Conservation (phyloP, 1,140 invertebrate genomes). For the Tenebrio molitor region DNA sequence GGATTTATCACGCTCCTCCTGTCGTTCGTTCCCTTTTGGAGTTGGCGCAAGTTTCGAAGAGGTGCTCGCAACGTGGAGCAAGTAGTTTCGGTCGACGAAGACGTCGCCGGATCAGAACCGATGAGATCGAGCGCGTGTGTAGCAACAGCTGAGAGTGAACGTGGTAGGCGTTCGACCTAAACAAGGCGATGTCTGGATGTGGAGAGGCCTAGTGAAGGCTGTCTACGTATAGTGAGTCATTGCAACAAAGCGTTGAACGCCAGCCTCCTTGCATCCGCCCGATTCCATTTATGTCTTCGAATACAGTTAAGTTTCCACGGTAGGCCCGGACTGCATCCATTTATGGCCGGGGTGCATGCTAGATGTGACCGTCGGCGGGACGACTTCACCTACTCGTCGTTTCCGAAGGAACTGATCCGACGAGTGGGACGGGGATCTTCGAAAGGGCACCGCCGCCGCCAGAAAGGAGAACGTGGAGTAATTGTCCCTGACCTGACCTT, state of each 20-base stretch:
- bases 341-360: slow-evolving; percentile 8
- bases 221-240: slow-evolving; percentile 44
- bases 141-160: slow-evolving; percentile 48
- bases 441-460: no score
- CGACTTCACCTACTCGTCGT: no score
- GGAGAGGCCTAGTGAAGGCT: slow-evolving; percentile 48
- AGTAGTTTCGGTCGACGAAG: no score
- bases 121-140: slow-evolving; percentile 13
- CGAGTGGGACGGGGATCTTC: no score
- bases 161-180: slow-evolving; percentile 47
- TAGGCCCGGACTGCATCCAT: neutral
- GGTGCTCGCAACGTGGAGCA: no score
- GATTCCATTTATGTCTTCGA: slow-evolving; percentile 39
- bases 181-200: slow-evolving; percentile 49
- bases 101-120: no score
- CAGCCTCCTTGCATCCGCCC: slow-evolving; percentile 18
- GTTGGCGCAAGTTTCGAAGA: no score
- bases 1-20: no score
- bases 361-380: no score
- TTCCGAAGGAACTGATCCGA: no score
- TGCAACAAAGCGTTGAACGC: slow-evolving; percentile 31
- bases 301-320: slow-evolving; percentile 30
- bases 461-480: slow-evolving; percentile 9
- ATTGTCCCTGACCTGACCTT: slow-evolving; percentile 39
- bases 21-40: no score